Conservation (phyloP, 2,888 invertebrate genomes). For the Cataglyphis livida region DNA sequence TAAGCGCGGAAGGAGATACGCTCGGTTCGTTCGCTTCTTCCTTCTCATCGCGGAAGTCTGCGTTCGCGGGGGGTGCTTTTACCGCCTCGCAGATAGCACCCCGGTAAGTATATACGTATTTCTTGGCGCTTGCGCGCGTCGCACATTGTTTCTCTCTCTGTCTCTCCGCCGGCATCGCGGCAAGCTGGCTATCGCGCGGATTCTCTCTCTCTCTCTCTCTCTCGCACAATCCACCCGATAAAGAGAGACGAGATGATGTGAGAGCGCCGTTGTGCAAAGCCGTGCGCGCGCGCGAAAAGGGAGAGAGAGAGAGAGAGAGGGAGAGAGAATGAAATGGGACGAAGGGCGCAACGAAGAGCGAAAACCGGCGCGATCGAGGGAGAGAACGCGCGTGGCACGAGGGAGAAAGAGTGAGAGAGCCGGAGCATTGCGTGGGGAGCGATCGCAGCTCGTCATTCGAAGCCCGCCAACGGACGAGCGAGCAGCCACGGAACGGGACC, state of each 20-base stretch:
- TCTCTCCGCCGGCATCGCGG: constrained; percentile 9
- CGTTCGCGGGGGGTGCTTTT: constrained; percentile 75
- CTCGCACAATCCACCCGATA: constrained; percentile 49
- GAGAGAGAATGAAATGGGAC: constrained; percentile 18
- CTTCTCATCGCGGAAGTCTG: constrained; percentile 74
- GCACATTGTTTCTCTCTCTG: constrained; percentile 25
- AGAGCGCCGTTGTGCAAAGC: constrained; percentile 57
- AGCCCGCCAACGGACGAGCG: constrained; percentile 85
- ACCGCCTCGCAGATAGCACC: constrained; percentile 74
- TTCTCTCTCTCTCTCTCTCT: constrained; percentile 30
- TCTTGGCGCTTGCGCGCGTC: constrained; percentile 73
- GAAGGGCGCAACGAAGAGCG: constrained; percentile 31
- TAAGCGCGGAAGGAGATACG: background rate
- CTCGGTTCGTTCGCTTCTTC: constrained; percentile 65
- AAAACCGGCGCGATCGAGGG: constrained; percentile 57
- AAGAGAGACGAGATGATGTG: constrained; percentile 55
- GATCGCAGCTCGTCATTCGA: constrained; percentile 83
- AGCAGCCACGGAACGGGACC: constrained; percentile 82
- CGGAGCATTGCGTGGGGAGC: constrained; percentile 79
- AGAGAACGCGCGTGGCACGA: constrained; percentile 62
- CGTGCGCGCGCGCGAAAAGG: constrained; percentile 46
- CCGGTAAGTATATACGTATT: constrained; percentile 72
- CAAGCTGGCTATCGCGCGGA: constrained; percentile 20
- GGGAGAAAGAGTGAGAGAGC: constrained; percentile 67
- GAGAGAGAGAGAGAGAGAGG: constrained; percentile 33